Evolutionary conservation across 1,140 invertebrate genomes (phyloP).

Genomic region (Drosophila willistoni): DNA sequence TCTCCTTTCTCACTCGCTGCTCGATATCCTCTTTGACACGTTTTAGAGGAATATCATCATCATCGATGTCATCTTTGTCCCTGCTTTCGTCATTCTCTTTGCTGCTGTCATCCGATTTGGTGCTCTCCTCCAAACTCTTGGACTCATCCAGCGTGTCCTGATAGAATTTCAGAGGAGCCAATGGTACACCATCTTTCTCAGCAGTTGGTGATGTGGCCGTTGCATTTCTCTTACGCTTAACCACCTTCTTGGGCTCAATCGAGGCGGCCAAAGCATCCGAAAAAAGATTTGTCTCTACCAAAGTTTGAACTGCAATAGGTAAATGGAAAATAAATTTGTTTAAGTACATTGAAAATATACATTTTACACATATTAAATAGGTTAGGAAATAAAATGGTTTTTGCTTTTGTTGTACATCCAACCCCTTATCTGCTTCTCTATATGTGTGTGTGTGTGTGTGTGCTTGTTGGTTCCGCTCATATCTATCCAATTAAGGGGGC

Average conservation of each 20-base stretch:
- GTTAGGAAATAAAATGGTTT: slow-evolving; percentile 22
- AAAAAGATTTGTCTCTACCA: slow-evolving; percentile 95
- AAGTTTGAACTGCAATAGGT: slow-evolving; percentile 87
- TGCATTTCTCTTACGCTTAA: slow-evolving; percentile 89
- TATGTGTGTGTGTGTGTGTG: background rate
- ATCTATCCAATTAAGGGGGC: too few relatives aligned
- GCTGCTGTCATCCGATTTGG: slow-evolving; percentile 81
- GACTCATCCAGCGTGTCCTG: slow-evolving; percentile 93
- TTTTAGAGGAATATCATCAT: slow-evolving; percentile 81
- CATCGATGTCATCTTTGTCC: slow-evolving; percentile 70
- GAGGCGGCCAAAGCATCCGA: slow-evolving; percentile 93
- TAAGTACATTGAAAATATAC: background rate
- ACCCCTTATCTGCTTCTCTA: background rate
- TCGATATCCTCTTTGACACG: slow-evolving; percentile 80
- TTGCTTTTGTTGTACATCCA: slow-evolving; percentile 50
- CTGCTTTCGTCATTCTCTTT: slow-evolving; percentile 80
- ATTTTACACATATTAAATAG: background rate
- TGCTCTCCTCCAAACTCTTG: slow-evolving; percentile 83
- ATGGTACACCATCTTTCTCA: slow-evolving; percentile 84
- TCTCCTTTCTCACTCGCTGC: slow-evolving; percentile 69
- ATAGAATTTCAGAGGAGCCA: slow-evolving; percentile 92
- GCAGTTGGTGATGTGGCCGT: slow-evolving; percentile 85
- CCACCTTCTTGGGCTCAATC: slow-evolving; percentile 88
- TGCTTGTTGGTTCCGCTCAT: background rate
- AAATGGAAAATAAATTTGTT: background rate